Evolutionary conservation across 2,888 invertebrate species (phyloP).

Genomic region (Drosophila peninsularis): DNA sequence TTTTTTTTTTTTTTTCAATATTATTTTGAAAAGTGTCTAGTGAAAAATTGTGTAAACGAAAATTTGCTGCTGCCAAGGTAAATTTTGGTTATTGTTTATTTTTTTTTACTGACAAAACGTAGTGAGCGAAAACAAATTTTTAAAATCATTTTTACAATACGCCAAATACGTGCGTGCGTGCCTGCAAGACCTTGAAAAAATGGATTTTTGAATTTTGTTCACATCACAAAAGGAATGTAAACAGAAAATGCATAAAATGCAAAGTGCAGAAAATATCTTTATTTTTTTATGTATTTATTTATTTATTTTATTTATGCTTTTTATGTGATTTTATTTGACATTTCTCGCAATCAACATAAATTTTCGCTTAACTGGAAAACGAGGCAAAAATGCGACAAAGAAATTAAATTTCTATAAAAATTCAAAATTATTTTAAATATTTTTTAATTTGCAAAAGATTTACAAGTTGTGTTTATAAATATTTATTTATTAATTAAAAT

Average conservation of each 20-base stretch:
- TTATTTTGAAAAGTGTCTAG: constrained; percentile 22
- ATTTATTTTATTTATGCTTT: constrained; percentile 4
- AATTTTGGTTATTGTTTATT: constrained; percentile 4
- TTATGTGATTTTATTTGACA: constrained; percentile 12
- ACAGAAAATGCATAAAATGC: constrained; percentile 14
- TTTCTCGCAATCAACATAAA: constrained; percentile 12
- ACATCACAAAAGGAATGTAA: not conserved
- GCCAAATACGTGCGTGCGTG: constrained; percentile 7
- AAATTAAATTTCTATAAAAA: not conserved
- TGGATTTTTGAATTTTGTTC: not conserved
- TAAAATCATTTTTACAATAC: not conserved
- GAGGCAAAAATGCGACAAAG: not conserved
- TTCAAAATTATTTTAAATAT: not conserved
- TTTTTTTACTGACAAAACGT: not conserved
- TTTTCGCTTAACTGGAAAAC: not conserved
- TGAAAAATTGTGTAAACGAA: not conserved
- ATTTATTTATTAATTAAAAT: not conserved
- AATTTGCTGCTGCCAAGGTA: constrained; percentile 19
- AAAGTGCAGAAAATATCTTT: constrained; percentile 28
- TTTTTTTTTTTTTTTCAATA: constrained; percentile 7
- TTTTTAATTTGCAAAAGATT: not conserved
- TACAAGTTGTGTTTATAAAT: too few relatives aligned
- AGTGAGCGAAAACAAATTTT: not conserved
- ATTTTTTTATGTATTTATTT: not conserved
- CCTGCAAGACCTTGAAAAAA: constrained; percentile 26